Conservation (phyloP, 2,888 invertebrate genomes). For the Lumbricus terrestris region DNA sequence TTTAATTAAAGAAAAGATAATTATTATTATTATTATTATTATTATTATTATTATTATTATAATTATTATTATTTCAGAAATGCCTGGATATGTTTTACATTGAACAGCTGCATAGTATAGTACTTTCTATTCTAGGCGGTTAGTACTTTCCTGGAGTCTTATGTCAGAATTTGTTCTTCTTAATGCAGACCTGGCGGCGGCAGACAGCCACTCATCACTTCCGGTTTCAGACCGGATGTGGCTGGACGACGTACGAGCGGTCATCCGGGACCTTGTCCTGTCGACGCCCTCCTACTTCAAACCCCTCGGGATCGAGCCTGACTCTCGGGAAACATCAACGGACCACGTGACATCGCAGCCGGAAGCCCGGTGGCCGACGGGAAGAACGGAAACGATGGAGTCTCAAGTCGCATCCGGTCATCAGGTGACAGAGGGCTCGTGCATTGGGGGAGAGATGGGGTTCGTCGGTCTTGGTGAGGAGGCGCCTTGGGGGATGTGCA, state of each 20-base stretch:
- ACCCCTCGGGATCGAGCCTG: not conserved
- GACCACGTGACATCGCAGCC: not conserved
- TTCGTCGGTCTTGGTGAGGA: not conserved
- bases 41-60: too few relatives aligned
- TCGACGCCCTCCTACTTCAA: not conserved
- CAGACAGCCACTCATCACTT: not conserved
- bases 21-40: too few relatives aligned
- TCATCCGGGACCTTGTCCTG: not conserved
- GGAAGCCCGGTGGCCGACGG: not conserved
- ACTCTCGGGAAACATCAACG: not conserved
- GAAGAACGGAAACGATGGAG: not conserved
- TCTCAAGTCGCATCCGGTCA: not conserved
- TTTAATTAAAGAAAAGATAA: too few relatives aligned
- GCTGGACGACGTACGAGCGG: conserved; percentile 3
- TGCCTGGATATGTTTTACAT: too few relatives aligned
- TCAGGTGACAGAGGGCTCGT: not conserved
- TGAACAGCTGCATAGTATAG: too few relatives aligned
- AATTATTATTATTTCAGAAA: too few relatives aligned
- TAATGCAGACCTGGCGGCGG: not conserved
- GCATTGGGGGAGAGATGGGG: not conserved
- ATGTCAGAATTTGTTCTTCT: not conserved
- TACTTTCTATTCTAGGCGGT: too few relatives aligned
- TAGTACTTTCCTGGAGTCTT: not conserved
- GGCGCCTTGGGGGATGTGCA: not conserved
- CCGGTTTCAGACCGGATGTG: not conserved